phyloP scores from a whole-genome alignment of 2,797 vertebrate species.

The Pseudopleuronectes americanus region DNA sequence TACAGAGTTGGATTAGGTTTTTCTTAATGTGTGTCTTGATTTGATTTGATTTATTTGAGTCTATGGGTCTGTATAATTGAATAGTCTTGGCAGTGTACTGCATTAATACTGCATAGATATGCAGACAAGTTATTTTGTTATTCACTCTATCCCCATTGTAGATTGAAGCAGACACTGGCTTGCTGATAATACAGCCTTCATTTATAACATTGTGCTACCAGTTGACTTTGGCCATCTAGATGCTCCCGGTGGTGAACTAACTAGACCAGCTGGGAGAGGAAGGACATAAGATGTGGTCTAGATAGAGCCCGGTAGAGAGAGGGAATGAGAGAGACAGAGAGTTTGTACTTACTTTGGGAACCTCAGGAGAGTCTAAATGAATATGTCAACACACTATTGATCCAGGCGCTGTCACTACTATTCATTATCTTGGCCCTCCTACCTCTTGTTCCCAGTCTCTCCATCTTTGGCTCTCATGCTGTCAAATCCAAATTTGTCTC shows the following conservation, averaged over 20 bases:
- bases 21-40: too few species aligned
- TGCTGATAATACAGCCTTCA: conserved; percentile 30
- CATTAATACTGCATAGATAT: background rate
- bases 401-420: conserved; percentile 47
- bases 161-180: conserved; percentile 23
- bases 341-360: conserved; percentile 37
- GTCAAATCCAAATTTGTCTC: conserved; percentile 55
- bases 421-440: conserved; percentile 47
- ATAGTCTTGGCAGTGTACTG: background rate
- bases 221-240: conserved; percentile 19
- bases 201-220: conserved; percentile 26
- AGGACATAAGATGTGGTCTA: conserved; percentile 19
- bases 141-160: conserved; percentile 27
- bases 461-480: conserved; percentile 47
- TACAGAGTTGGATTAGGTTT: too few species aligned
- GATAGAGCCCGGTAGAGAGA: conserved; percentile 26
- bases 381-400: conserved; percentile 65
- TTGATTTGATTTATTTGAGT: background rate
- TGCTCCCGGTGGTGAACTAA: conserved; percentile 32
- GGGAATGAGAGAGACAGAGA: conserved; percentile 16
- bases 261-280: conserved; percentile 3
- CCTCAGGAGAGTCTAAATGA: conserved; percentile 59
- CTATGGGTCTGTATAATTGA: too few species aligned
- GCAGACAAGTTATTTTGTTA: conserved; percentile 19
- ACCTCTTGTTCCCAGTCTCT: conserved; percentile 40